These are phyloP conservation scores for Stratiolaelaps scimitus DNA, from an alignment of 1,140 invertebrate genomes.

Conservation along the genomic window DNA sequence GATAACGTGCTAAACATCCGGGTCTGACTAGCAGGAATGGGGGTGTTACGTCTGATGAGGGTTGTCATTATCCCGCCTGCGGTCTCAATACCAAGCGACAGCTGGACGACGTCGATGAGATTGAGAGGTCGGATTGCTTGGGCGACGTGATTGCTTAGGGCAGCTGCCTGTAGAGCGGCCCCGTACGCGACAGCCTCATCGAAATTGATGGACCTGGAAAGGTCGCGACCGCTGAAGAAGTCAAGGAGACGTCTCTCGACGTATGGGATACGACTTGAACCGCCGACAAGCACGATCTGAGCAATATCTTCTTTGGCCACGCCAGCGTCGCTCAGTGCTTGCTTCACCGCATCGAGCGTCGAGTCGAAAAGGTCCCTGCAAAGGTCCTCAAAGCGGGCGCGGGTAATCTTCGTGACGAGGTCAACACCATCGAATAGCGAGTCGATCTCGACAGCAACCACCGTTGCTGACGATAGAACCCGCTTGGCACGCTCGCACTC, in stretches of 20 bases:
- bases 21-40: constrained; percentile 53
- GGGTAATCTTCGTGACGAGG: constrained; percentile 30
- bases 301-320: constrained; percentile 32
- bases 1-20: constrained; percentile 54
- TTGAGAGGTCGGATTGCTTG: constrained; percentile 46
- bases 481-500: constrained; percentile 30
- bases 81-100: constrained; percentile 54
- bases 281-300: constrained; percentile 38
- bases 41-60: constrained; percentile 52
- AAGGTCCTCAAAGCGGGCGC: constrained; percentile 34
- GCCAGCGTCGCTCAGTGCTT: constrained; percentile 34
- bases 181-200: constrained; percentile 44
- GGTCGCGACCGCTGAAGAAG: constrained; percentile 34
- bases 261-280: constrained; percentile 36
- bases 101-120: constrained; percentile 53
- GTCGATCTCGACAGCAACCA: constrained; percentile 48
- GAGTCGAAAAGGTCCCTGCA: constrained; percentile 33
- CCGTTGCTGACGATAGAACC: constrained; percentile 61
- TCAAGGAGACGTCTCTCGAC: constrained; percentile 34
- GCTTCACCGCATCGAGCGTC: constrained; percentile 32
- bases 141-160: constrained; percentile 45
- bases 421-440: constrained; percentile 9
- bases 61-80: constrained; percentile 54
- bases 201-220: constrained; percentile 39
- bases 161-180: constrained; percentile 40